Evolutionary conservation across 2,888 invertebrate genomes (phyloP), one percentile per base, ranked within the genome.

Genomic region (Neria commutata): DNA sequence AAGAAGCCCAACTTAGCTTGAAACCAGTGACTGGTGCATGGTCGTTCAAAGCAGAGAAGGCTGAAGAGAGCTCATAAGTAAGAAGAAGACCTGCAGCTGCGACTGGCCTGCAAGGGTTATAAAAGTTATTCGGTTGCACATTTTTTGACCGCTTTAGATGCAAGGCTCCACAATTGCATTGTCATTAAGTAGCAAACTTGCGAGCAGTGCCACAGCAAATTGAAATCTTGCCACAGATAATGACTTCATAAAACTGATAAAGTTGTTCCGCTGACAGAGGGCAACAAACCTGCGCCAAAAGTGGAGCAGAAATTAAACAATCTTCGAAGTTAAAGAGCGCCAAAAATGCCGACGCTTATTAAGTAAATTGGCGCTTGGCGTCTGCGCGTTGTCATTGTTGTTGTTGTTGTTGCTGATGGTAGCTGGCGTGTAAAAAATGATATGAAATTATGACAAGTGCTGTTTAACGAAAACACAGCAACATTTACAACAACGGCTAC

Each of bases 261-360:
- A 47, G 25, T 8, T 24, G 16, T 47, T 25, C 11, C 23, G n/a
- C 26, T 47, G 47, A 26, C 26, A n/a, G 21, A 8, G 14, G 24
- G 2, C n/a, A 48, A 42, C 42, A 19, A 42, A 42, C 42, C 5
- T n/a, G 11, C 37, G 6, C 42, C 42, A 46, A 53, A 54, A 45
- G 14, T 54, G 19, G 54, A 29, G 33, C 54, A 54, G 11, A n/a
- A 46, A 46, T 54, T 54, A 46, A 46, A 54, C 46, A 45, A 54
- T 54, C 45, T 46, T 29, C 25, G 33, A 33, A 54, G 46, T 46
- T 46, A 54, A 54, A 54, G 23, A 37, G 17, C 5, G 14, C 16
- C 6, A 3, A 14, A 42, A 8, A 42, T 21, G 42, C 26, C 25
- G 47, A 3, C 25, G 34, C 34, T 51, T 23, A 37, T 49, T 49